Evolutionary conservation across 2,113 vertebrate species (phyloP).

Genomic region (Morone saxatilis): DNA sequence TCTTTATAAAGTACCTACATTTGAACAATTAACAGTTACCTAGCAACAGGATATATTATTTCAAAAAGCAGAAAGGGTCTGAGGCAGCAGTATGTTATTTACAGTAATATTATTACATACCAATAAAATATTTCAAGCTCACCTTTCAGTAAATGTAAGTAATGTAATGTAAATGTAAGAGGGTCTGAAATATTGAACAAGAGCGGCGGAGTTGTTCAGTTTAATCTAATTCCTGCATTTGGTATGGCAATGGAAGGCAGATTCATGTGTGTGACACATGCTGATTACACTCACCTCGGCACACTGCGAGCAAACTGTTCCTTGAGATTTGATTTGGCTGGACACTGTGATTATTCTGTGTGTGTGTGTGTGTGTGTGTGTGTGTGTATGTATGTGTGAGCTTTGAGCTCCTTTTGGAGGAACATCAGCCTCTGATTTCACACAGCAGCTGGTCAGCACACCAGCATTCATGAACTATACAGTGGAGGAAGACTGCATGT

Average conservation of each 20-base stretch:
- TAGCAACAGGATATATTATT: constrained; percentile 74
- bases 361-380: neutral
- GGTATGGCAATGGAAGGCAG: neutral
- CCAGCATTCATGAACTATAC: constrained; percentile 79
- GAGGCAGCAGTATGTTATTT: constrained; percentile 11
- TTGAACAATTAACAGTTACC: constrained; percentile 81
- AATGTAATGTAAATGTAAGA: neutral
- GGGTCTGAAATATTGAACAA: constrained; percentile 1
- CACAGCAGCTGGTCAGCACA: constrained; percentile 81
- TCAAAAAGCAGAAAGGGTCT: constrained; percentile 17
- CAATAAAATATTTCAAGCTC: constrained; percentile 13
- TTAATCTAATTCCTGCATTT: constrained; percentile 12
- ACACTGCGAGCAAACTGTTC: constrained; percentile 30
- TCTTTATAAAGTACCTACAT: constrained; percentile 43
- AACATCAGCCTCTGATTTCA: constrained; percentile 77
- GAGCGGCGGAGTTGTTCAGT: constrained; percentile 15
- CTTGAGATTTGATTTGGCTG: constrained; percentile 35
- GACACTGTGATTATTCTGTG: constrained; percentile 8
- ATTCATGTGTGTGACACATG: constrained; percentile 11
- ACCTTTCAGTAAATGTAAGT: neutral
- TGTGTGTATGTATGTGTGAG: constrained; percentile 11
- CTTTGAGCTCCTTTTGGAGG: constrained; percentile 82
- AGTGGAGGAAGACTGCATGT: neutral
- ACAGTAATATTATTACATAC: neutral
- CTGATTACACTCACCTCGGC: constrained; percentile 25